Conservation (phyloP, 2,888 invertebrate species). For the Aphidoletes aphidimyza region DNA sequence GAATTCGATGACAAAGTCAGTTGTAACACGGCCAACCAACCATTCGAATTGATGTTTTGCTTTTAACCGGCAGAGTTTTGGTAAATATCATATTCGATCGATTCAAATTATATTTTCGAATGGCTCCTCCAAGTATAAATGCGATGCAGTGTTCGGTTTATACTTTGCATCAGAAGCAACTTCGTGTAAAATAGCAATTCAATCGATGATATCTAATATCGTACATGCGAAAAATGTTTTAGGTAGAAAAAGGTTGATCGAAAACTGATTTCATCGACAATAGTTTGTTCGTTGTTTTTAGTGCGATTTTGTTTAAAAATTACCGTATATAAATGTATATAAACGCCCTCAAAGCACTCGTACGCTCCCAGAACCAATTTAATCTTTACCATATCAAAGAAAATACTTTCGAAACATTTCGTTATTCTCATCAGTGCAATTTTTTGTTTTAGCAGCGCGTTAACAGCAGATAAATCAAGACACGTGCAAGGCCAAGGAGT, state of each 20-base stretch:
- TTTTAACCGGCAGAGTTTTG: conserved; percentile 1
- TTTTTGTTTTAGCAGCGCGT: background rate
- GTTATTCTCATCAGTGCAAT: background rate
- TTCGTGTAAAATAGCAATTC: conserved; percentile 38
- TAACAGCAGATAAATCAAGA: background rate
- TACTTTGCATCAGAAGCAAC: too few relatives aligned
- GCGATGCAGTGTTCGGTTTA: too few relatives aligned
- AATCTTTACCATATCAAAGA: conserved; percentile 19
- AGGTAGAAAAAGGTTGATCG: too few relatives aligned
- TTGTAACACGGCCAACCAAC: background rate
- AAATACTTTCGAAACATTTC: conserved; percentile 48
- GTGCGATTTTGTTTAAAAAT: too few relatives aligned
- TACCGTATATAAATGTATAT: too few relatives aligned
- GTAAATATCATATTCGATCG: background rate
- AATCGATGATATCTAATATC: background rate
- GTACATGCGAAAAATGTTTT: background rate
- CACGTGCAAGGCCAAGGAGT: conserved; percentile 51
- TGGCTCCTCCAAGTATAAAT: too few relatives aligned
- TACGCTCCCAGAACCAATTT: background rate
- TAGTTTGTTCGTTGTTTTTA: background rate
- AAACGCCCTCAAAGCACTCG: background rate
- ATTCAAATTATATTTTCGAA: background rate
- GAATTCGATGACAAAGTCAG: conserved; percentile 30
- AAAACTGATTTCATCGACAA: conserved; percentile 7
- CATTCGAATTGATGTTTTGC: background rate